phyloP scores from a whole-genome alignment of 1,140 invertebrate genomes.

The Psilanteris sp. region DNA sequence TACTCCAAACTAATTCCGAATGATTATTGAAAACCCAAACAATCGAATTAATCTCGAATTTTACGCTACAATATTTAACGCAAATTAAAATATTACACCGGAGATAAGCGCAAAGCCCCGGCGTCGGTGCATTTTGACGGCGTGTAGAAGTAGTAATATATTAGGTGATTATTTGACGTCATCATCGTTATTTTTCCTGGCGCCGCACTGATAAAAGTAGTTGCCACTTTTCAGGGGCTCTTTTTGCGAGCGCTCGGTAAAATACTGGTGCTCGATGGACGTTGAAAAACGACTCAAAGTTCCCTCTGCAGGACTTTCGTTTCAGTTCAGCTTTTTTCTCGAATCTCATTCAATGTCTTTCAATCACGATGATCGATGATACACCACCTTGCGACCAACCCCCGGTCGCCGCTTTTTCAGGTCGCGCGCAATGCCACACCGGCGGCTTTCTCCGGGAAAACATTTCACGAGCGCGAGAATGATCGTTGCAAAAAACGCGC shows the following conservation, averaged over 20 bases:
- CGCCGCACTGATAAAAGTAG: slow-evolving; percentile 64
- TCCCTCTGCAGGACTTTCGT: slow-evolving; percentile 61
- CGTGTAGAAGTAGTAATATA: slow-evolving; percentile 49
- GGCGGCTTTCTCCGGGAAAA: slow-evolving; percentile 29
- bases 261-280: slow-evolving; percentile 64
- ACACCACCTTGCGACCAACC: slow-evolving; percentile 48
- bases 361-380: slow-evolving; percentile 73
- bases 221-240: slow-evolving; percentile 66
- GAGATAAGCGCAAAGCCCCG: slow-evolving; percentile 2
- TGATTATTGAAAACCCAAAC: too few species aligned
- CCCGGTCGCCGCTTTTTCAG: slow-evolving; percentile 37
- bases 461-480: slow-evolving; percentile 45
- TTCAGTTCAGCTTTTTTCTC: slow-evolving; percentile 62
- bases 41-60: too few species aligned
- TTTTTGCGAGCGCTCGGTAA: slow-evolving; percentile 60
- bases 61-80: too few species aligned
- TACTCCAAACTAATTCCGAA: too few species aligned
- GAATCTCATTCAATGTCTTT: slow-evolving; percentile 73
- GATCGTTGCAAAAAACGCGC: slow-evolving; percentile 22
- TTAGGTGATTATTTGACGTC: slow-evolving; percentile 66
- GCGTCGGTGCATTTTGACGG: slow-evolving; percentile 31
- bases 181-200: slow-evolving; percentile 66
- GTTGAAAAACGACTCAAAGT: slow-evolving; percentile 66
- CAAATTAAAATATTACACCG: slow-evolving; percentile 3
- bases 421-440: slow-evolving; percentile 23